Conservation (phyloP, 37 sponge, comb jelly and placozoan genomes). For the Bolinopsis microptera region DNA sequence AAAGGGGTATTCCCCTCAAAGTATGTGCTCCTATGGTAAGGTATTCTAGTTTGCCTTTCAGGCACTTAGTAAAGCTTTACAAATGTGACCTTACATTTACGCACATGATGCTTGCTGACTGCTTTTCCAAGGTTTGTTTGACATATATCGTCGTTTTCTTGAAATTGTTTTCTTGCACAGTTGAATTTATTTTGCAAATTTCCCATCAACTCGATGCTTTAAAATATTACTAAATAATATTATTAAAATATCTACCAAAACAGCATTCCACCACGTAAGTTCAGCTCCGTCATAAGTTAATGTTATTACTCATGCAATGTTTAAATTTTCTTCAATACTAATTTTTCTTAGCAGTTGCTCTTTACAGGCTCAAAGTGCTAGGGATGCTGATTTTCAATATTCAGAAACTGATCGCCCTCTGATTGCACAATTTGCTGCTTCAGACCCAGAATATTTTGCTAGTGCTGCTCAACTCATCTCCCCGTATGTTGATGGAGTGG, state of each 20-base stretch:
- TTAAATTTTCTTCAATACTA: no score
- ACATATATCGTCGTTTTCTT: neutral
- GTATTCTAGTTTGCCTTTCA: constrained; percentile 75
- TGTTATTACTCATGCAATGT: no score
- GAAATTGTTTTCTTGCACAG: no score
- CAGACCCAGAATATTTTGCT: constrained; percentile 80
- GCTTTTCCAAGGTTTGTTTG: constrained; percentile 68
- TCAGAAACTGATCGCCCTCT: constrained; percentile 76
- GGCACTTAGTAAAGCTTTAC: constrained; percentile 68
- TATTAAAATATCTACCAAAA: no score
- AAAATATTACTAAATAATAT: no score
- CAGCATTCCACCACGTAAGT: no score
- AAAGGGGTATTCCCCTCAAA: constrained; percentile 67
- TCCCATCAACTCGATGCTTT: no score
- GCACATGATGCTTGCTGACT: constrained; percentile 93
- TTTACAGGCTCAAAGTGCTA: constrained; percentile 78
- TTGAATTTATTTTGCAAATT: no score
- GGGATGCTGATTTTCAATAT: constrained; percentile 78
- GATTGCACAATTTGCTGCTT: constrained; percentile 93
- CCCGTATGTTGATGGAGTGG: constrained; percentile 89
- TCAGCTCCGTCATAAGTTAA: no score
- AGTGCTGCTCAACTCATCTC: constrained; percentile 79
- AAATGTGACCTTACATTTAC: constrained; percentile 88
- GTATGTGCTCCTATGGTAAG: constrained; percentile 97
- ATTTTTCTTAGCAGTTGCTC: neutral